Evolutionary conservation across 2,888 invertebrate species (phyloP).

Genomic region (Tethea ocularis): DNA sequence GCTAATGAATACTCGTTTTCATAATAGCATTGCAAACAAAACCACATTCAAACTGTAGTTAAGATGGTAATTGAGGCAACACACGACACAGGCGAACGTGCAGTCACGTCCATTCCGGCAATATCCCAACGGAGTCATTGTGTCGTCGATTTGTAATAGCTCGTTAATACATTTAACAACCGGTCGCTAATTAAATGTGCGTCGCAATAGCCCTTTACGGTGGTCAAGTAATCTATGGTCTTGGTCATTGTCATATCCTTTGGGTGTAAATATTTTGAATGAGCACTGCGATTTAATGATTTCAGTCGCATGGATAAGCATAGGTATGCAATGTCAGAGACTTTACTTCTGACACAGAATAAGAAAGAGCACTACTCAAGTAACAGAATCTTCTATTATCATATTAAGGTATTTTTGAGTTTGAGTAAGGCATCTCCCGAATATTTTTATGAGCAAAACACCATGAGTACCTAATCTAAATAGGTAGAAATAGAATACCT

Average conservation of each 20-base stretch:
- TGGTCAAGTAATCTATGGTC: constrained; percentile 8
- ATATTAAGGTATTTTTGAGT: no score
- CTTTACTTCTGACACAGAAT: no score
- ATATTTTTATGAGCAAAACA: no score
- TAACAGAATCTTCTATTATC: no score
- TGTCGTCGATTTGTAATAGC: constrained; percentile 1
- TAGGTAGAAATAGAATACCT: no score
- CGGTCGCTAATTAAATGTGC: constrained; percentile 14
- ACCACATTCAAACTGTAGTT: not conserved
- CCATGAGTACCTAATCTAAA: no score
- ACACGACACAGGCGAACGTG: not conserved
- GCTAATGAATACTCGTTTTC: no score
- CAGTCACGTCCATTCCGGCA: constrained; percentile 12
- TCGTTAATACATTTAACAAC: constrained; percentile 13
- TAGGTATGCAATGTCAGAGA: no score
- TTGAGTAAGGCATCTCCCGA: no score
- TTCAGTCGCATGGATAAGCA: no score
- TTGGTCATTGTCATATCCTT: not conserved
- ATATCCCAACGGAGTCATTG: constrained; percentile 13
- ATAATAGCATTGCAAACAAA: not conserved
- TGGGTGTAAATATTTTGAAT: not conserved
- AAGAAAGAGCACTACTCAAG: no score
- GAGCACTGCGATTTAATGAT: not conserved
- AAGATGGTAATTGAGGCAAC: not conserved
- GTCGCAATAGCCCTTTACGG: constrained; percentile 14